These are phyloP conservation scores for Acleris cristana DNA, from an alignment of 2,888 invertebrate genomes.

Conservation along the genomic window DNA sequence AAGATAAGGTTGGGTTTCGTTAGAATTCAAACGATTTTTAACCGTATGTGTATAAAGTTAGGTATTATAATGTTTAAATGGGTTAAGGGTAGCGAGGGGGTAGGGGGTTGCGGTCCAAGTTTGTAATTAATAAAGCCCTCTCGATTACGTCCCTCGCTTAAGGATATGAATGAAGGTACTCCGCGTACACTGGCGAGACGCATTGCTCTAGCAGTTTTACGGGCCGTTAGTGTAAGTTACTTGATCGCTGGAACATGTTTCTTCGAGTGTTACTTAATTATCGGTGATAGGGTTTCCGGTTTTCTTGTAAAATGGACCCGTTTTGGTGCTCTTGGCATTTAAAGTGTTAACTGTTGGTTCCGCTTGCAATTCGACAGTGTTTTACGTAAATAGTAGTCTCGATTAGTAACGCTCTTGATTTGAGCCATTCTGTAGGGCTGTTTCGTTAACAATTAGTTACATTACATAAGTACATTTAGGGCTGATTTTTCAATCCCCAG, in stretches of 20 bases:
- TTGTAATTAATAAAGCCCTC: constrained; percentile 83
- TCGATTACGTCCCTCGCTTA: constrained; percentile 69
- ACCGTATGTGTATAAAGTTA: constrained; percentile 65
- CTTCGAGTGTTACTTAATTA: neutral
- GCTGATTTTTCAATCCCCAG: no score
- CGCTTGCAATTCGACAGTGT: no score
- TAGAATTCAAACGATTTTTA: constrained; percentile 64
- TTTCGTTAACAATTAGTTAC: no score
- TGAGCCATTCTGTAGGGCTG: no score
- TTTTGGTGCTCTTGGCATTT: no score
- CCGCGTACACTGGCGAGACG: constrained; percentile 13
- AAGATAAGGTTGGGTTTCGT: constrained; percentile 76
- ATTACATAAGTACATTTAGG: no score
- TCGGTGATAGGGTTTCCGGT: neutral
- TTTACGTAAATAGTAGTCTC: no score
- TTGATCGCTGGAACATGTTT: constrained; percentile 7
- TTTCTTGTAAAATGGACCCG: no score
- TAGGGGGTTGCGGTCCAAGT: constrained; percentile 75
- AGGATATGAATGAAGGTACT: constrained; percentile 23
- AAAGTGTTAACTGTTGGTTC: no score
- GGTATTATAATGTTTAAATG: constrained; percentile 59
- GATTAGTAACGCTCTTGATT: no score
- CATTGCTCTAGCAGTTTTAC: constrained; percentile 8
- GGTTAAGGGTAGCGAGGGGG: constrained; percentile 49
- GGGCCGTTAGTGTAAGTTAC: constrained; percentile 14